A percentile compares a stretch with the other conserved stretches of the same genome.
Evolutionary conservation across 2,113 vertebrate species (phyloP).

Genomic region (Nothocercus julius): DNA sequence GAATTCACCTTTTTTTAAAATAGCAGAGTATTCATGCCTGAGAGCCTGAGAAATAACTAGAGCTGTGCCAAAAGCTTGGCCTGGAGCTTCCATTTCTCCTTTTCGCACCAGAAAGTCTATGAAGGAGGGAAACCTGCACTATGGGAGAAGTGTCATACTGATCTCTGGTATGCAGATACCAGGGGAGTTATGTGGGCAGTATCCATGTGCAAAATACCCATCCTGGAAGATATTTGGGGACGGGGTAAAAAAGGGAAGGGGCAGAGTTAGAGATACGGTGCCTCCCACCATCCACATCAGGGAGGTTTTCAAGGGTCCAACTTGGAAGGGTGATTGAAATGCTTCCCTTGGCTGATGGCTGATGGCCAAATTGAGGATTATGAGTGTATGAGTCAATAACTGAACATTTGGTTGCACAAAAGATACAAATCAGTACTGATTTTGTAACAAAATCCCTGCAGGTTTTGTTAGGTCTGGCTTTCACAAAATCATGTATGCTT

Average conservation of each 20-base stretch:
- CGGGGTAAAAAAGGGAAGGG: neutral
- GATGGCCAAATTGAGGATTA: neutral
- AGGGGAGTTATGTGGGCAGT: neutral
- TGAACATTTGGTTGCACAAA: neutral
- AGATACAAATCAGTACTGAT: neutral
- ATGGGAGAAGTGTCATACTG: neutral
- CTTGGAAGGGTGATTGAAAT: neutral
- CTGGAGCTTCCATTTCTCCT: neutral
- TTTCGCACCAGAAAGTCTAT: neutral
- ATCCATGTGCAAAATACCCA: neutral
- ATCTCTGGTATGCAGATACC: neutral
- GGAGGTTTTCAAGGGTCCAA: neutral
- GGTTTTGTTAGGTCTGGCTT: constrained; percentile 34
- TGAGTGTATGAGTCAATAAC: neutral
- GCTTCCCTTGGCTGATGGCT: neutral
- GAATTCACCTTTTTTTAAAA: neutral
- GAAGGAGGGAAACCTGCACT: neutral
- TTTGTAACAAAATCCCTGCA: neutral
- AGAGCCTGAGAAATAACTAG: neutral
- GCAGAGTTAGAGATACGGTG: neutral
- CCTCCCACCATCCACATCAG: neutral
- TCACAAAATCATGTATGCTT: neutral
- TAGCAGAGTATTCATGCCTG: neutral
- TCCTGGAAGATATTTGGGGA: neutral
- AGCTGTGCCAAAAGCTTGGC: neutral